Base-by-base conservation (phyloP, 2,113 vertebrate species). In the Spizaetus ornatus region DNA sequence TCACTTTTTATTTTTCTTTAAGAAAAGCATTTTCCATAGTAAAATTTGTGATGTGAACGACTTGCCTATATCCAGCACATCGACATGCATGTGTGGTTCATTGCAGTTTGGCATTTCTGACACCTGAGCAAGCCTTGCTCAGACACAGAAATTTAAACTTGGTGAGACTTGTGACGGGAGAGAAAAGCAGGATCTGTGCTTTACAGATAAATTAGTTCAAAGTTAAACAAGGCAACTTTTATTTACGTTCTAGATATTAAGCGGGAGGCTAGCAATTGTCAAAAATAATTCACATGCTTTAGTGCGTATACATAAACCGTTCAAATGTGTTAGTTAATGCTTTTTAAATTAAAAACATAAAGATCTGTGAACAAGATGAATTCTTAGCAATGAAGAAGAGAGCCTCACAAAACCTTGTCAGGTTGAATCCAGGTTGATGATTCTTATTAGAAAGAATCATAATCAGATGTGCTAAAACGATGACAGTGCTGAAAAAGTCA, bases 291-390 rank as follows among this genome's bases (percentile, higher is more conserved):
- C 93, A 92, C 55, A 6, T 77, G 45, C 55, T 91, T 96, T 97
- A 94, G 52, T 93, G 59, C 79, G 12, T 86, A 62, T 77, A 72
- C 78, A 95, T 97, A 96, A 96, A 95, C 78, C 71, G 77, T 94
- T 94, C 86, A 62, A 80, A 94, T 91, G 70, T 80, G 86, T 65
- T 97, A 92, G 88, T 92, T 97, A 96, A 94, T 96, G 93, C 82
- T 97, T 97, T 97, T 96, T 80, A 95, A 97, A 97, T 95, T 96
- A 91, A 96, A 97, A 91, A 62, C 93, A 86, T 96, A 94, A 97
- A 96, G 94, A 94, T 95, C 72, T 85, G 71, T 62, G 91, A 83
- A 77, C 58, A 93, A 93, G 84, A 96, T 95, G 78, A 79, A 88
- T 95, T 90, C 86, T 77, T 86, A 91, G 84, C 59, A 88, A 36